A percentile compares a stretch with the other conserved stretches of the same genome.
Evolutionary conservation across 2,113 vertebrate species (phyloP).

Genomic region (Rynchops niger): DNA sequence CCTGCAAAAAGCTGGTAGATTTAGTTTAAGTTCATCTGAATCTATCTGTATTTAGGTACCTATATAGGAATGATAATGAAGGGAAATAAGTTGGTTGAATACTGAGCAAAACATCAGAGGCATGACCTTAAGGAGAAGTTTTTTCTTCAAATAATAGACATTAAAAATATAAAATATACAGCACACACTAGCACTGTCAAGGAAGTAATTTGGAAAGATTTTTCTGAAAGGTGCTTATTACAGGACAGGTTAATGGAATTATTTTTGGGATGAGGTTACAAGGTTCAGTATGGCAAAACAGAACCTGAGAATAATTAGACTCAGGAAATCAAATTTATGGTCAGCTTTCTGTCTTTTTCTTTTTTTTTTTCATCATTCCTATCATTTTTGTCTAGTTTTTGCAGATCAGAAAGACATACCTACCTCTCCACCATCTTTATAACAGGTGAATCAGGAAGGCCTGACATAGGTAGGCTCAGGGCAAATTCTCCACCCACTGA

Average conservation of each 20-base stretch:
- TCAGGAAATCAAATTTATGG: background rate
- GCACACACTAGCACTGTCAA: rapidly evolving
- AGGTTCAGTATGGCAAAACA: background rate
- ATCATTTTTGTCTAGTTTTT: background rate
- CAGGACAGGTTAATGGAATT: background rate
- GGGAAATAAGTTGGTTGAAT: background rate
- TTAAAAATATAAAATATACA: background rate
- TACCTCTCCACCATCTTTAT: background rate
- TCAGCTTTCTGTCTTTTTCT: background rate
- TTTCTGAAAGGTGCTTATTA: background rate
- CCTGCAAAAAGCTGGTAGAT: background rate
- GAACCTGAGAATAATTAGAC: background rate
- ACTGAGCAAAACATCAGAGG: background rate
- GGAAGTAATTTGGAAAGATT: background rate
- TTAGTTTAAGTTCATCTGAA: background rate
- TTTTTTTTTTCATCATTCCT: background rate
- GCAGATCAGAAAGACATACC: background rate
- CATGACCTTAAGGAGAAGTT: background rate
- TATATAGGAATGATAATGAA: background rate
- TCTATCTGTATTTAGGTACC: background rate
- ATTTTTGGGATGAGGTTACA: background rate
- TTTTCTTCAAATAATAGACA: background rate
- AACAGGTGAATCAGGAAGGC: background rate
- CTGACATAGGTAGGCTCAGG: background rate
- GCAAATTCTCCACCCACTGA: background rate